These are phyloP conservation scores for Sarcophaga carnaria DNA, from an alignment of 2,888 invertebrate genomes.

Conservation along the genomic window DNA sequence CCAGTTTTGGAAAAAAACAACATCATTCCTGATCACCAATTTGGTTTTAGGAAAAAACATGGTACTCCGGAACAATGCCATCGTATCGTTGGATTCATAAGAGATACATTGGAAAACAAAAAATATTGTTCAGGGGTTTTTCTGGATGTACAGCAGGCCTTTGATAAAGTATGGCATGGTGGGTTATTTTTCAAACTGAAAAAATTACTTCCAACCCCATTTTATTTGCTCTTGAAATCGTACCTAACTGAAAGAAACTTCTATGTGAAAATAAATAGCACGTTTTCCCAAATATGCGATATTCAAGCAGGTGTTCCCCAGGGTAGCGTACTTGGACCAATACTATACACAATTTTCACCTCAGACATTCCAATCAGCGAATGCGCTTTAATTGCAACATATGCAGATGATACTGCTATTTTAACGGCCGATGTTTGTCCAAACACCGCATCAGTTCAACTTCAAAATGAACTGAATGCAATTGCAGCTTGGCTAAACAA, in stretches of 20 bases:
- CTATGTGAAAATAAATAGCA: constrained; percentile 9
- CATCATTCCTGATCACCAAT: too few species aligned
- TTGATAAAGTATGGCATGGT: constrained; percentile 10
- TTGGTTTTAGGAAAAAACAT: background rate
- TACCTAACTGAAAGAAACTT: constrained; percentile 2
- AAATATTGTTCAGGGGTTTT: background rate
- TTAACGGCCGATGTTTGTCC: background rate
- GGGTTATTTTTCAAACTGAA: background rate
- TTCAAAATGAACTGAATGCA: constrained; percentile 1
- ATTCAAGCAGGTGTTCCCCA: too few species aligned
- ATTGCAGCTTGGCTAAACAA: background rate
- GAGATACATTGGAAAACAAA: constrained; percentile 10
- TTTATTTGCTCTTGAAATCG: background rate
- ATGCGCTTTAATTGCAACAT: background rate
- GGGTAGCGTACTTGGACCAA: constrained; percentile 7
- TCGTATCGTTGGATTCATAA: background rate
- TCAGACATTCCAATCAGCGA: constrained; percentile 17
- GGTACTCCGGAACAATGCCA: constrained; percentile 3
- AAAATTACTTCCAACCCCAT: constrained; percentile 1
- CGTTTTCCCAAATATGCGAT: background rate
- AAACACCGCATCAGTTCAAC: background rate
- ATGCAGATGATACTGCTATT: constrained; percentile 9
- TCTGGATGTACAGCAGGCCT: constrained; percentile 13
- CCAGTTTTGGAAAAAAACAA: too few species aligned
- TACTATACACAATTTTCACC: constrained; percentile 22